Conservation (phyloP, 1,140 invertebrate genomes). For the Bombus terrestris region DNA sequence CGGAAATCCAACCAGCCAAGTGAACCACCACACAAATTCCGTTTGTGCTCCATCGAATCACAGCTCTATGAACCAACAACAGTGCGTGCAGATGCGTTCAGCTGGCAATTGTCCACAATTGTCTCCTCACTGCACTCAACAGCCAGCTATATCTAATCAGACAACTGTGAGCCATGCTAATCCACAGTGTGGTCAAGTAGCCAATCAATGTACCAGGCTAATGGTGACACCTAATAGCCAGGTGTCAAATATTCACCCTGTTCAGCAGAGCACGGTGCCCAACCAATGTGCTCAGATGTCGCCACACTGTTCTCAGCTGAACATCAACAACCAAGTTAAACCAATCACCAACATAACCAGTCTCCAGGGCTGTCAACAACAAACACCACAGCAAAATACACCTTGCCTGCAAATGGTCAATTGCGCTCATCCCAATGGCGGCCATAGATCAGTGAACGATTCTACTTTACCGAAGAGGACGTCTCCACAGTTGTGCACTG, state of each 20-base stretch:
- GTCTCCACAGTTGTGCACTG: constrained; percentile 71
- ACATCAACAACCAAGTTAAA: constrained; percentile 56
- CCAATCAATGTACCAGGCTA: constrained; percentile 56
- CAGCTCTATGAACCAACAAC: constrained; percentile 50
- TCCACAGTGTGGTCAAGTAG: constrained; percentile 56
- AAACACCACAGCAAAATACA: constrained; percentile 24
- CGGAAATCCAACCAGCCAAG: constrained; percentile 51
- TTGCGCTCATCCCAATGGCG: constrained; percentile 70
- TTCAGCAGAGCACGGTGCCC: constrained; percentile 30
- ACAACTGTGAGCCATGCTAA: constrained; percentile 41
- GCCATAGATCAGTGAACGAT: constrained; percentile 49
- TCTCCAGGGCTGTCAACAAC: constrained; percentile 46
- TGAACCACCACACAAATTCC: constrained; percentile 63
- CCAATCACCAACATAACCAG: constrained; percentile 33
- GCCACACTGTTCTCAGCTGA: constrained; percentile 67
- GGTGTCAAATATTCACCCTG: constrained; percentile 50
- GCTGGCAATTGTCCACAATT: constrained; percentile 73
- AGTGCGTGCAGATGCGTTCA: constrained; percentile 66
- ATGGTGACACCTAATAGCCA: constrained; percentile 62
- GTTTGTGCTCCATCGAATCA: constrained; percentile 56
- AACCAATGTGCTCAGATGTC: constrained; percentile 64
- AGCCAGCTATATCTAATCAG: constrained; percentile 14
- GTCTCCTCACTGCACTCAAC: constrained; percentile 74
- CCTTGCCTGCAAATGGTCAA: constrained; percentile 70
- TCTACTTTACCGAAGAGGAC: constrained; percentile 52